Evolutionary conservation across 2,797 vertebrate species (phyloP), one percentile per base, ranked within the genome.

Genomic region (Phoxinus dragarum): DNA sequence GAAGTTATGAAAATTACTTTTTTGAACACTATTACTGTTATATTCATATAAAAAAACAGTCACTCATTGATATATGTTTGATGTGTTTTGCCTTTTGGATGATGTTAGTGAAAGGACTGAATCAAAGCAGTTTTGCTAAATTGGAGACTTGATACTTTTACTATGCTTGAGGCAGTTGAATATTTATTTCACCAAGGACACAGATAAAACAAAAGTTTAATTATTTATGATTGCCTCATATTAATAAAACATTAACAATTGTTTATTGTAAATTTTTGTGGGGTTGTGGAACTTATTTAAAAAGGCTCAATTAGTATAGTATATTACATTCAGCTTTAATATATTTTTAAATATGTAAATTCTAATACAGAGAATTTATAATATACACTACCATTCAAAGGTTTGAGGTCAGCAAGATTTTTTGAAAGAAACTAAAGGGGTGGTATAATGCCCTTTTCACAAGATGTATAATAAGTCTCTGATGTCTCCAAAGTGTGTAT

Each of bases 211-310:
- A 8, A 27, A 47, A 73, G 42, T 31, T 74, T 2, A 49, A 74
- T 73, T 42, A 34, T 75, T 59, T 6, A 40, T 61, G 23, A 71
- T 38, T 56, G 80, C 36, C 47, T 81, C 9, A 14, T 71, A 56
- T 38, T 27, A 81, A 69, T 81, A 69, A 80, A 81, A 81, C 66
- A 38, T 42, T 11, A n/a, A 81, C 44, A 72, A 16, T 59, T 67
- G 64, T 66, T 77, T 59, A 21, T 40, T 77, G 49, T 11, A 54
- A 3, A 23, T 75, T 21, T 54, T 36, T 77, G 34, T 56, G 31
- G 6, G 73, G 10, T 12, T 76, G 3, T 61, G 75, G 75, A 56
- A 38, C 3, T 38, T 8, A 10, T 61, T 78, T 11, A 78, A 31
- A 10, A 78, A 31, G 14, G 5, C 54, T 31, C 14, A 42, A 8